Conservation (phyloP, 1,140 invertebrate genomes). For the Catajapyx aquilonaris region DNA sequence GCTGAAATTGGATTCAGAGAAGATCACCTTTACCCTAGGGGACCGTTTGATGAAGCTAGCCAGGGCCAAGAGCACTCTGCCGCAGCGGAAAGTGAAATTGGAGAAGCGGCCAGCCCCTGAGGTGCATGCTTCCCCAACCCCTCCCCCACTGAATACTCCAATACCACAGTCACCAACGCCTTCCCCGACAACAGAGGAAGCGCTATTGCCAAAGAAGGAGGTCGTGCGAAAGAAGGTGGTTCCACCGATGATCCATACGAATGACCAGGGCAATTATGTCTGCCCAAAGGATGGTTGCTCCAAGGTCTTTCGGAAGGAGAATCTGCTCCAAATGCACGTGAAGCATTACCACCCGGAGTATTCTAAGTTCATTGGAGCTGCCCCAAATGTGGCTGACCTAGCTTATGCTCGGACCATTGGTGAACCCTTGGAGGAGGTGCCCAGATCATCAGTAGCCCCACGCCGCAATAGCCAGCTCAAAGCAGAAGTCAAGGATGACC, state of each 20-base stretch:
- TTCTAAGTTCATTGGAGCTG: conserved; percentile 45
- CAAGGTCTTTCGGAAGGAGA: conserved; percentile 77
- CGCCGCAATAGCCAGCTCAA: too few relatives aligned
- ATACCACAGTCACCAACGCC: conserved; percentile 1
- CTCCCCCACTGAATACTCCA: too few relatives aligned
- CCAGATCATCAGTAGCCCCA: too few relatives aligned
- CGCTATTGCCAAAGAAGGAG: not conserved
- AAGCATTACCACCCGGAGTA: conserved; percentile 73
- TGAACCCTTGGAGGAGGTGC: too few relatives aligned
- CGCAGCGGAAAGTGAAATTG: too few relatives aligned
- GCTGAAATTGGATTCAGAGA: conserved; percentile 24
- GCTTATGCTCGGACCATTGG: conserved; percentile 52
- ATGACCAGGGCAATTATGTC: conserved; percentile 24
- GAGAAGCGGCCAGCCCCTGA: too few relatives aligned
- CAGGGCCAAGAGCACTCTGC: too few relatives aligned
- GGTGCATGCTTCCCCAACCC: too few relatives aligned
- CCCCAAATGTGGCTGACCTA: conserved; percentile 63
- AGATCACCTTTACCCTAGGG: conserved; percentile 39
- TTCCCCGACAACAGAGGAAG: conserved; percentile 2
- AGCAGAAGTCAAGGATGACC: too few relatives aligned
- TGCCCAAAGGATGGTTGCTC: conserved; percentile 63
- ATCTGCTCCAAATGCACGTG: conserved; percentile 49
- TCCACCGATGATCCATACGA: conserved; percentile 12
- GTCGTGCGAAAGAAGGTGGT: not conserved
- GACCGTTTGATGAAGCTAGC: conserved; percentile 43